A percentile compares a stretch with the other conserved stretches of the same genome.
Conservation (phyloP, 2,797 vertebrate species). For the Enteromius paludinosus region DNA sequence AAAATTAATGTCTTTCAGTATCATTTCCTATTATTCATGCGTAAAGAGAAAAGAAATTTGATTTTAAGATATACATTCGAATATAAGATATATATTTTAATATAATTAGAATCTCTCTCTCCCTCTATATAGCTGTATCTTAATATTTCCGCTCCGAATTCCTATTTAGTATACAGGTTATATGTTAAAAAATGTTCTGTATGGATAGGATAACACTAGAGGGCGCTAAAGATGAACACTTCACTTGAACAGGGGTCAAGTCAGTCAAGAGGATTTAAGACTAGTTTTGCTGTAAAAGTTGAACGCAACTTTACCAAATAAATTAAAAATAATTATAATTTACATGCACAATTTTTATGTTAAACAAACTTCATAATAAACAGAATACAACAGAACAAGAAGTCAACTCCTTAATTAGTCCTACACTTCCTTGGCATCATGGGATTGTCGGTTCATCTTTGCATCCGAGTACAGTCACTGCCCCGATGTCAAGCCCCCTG, state of each 20-base stretch:
- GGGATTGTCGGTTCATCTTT: not conserved
- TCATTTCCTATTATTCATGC: not conserved
- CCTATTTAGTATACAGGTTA: not conserved
- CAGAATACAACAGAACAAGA: not conserved
- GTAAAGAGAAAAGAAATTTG: too few relatives aligned
- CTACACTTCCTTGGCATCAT: not conserved
- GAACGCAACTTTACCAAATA: not conserved
- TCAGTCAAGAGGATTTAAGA: not conserved
- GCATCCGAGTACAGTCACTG: conserved; percentile 4
- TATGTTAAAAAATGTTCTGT: not conserved
- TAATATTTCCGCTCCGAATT: too few relatives aligned
- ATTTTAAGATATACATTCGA: not conserved
- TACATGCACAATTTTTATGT: not conserved
- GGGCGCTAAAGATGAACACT: conserved; percentile 23
- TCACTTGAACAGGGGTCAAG: not conserved
- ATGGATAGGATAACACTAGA: conserved; percentile 21
- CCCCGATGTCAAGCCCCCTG: conserved; percentile 13
- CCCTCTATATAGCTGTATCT: too few relatives aligned
- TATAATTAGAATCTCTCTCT: too few relatives aligned
- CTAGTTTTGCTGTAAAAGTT: not conserved
- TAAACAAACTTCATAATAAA: not conserved
- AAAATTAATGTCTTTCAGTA: not conserved
- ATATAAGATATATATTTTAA: not conserved
- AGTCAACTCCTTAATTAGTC: not conserved
- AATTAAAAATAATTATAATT: not conserved